phyloP scores from a whole-genome alignment of 1,140 invertebrate species.

The Heliothis virescens region DNA sequence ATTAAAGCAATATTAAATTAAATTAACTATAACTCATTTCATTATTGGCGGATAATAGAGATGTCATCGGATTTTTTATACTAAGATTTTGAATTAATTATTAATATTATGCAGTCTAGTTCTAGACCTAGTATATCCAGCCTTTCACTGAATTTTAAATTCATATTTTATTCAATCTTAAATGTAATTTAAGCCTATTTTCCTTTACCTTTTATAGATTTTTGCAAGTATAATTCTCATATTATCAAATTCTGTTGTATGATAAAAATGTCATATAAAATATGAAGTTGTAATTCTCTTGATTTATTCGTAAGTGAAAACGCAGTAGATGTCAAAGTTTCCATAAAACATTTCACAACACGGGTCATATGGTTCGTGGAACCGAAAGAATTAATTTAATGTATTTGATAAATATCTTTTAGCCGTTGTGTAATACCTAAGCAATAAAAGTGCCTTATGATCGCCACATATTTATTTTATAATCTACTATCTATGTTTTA shows the following conservation, averaged over 20 bases:
- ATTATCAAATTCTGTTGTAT: not conserved
- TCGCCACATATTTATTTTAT: slow-evolving; percentile 20
- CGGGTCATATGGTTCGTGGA: slow-evolving; percentile 18
- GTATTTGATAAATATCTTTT: slow-evolving; percentile 38
- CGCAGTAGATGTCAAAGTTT: not conserved
- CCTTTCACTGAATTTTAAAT: slow-evolving; percentile 8
- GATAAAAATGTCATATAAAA: not conserved
- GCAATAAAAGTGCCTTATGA: slow-evolving; percentile 30
- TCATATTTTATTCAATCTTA: no score
- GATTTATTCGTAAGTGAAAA: slow-evolving; percentile 23
- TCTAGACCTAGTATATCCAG: not conserved
- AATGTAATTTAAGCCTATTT: no score
- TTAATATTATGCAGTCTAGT: not conserved
- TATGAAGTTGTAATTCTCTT: not conserved
- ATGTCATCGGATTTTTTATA: slow-evolving; percentile 4
- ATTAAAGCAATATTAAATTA: slow-evolving; percentile 7
- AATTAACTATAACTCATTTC: not conserved
- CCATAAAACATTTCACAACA: slow-evolving; percentile 37
- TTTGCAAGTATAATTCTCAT: not conserved
- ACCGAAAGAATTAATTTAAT: slow-evolving; percentile 28
- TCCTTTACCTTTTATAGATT: not conserved
- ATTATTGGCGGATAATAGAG: not conserved
- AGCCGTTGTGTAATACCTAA: slow-evolving; percentile 14
- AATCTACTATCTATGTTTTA: slow-evolving; percentile 8
- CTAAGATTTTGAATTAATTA: not conserved